phyloP scores from a whole-genome alignment of 2,113 vertebrate species.

The Hippocampus guttulatus region DNA sequence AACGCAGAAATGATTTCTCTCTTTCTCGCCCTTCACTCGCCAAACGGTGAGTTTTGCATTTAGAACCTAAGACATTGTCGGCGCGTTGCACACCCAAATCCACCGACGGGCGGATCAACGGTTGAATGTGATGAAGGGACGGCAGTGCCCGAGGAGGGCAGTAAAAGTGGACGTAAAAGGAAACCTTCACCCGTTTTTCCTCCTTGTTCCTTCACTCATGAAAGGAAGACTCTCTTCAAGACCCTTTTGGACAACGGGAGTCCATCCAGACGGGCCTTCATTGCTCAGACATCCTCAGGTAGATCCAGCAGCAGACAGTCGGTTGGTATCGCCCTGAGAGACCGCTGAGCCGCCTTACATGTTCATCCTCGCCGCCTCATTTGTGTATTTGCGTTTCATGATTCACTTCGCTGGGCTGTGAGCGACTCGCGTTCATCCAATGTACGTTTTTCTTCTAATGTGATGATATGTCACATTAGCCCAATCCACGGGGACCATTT shows the following conservation, averaged over 20 bases:
- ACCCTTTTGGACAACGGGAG: slow-evolving; percentile 3
- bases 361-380: slow-evolving; percentile 12
- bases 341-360: slow-evolving; percentile 9
- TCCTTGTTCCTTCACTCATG: slow-evolving; percentile 3
- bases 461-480: not conserved
- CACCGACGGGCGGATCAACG: slow-evolving; percentile 7
- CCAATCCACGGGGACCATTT: not conserved
- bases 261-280: slow-evolving; percentile 5
- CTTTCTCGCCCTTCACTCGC: slow-evolving; percentile 17
- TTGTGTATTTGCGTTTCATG: slow-evolving; percentile 17
- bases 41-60: slow-evolving; percentile 13
- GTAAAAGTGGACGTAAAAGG: slow-evolving; percentile 4
- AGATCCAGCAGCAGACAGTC: not conserved
- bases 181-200: slow-evolving; percentile 16
- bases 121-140: slow-evolving; percentile 24
- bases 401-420: slow-evolving; percentile 2
- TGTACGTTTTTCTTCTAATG: not conserved
- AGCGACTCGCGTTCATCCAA: slow-evolving; percentile 16
- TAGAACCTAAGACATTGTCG: slow-evolving; percentile 4
- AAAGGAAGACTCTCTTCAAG: slow-evolving; percentile 12
- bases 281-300: slow-evolving; percentile 10
- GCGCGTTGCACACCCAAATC: not conserved
- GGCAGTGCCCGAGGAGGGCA: slow-evolving; percentile 18
- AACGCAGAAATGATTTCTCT: slow-evolving; percentile 9
- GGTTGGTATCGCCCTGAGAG: slow-evolving; percentile 17